Percentiles rank a stretch among this genome's conserved stretches.
These are phyloP conservation scores for Myotis brandtii DNA, from an alignment of 2,113 vertebrate species.

Conservation along the genomic window DNA sequence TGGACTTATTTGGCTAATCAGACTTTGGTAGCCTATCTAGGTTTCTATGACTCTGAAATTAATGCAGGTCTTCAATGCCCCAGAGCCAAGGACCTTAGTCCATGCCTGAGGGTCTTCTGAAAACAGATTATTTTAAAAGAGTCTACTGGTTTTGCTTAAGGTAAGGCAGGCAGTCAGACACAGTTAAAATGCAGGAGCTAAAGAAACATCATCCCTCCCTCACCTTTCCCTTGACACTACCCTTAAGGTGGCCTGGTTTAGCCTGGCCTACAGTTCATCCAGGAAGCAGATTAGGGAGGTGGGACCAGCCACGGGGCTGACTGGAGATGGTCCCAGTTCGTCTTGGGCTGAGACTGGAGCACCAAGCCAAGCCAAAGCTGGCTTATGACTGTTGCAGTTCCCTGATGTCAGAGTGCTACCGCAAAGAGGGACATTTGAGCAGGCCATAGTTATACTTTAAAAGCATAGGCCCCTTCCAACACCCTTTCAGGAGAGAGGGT, in stretches of 20 bases:
- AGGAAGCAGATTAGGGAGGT: not conserved
- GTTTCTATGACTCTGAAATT: conserved; percentile 39
- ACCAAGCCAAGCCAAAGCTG: not conserved
- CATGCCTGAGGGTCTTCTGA: conserved; percentile 33
- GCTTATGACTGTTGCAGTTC: not conserved
- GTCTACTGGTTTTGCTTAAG: conserved; percentile 41
- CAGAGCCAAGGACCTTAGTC: conserved; percentile 9
- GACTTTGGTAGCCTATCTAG: conserved; percentile 34
- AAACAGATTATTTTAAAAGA: conserved; percentile 51
- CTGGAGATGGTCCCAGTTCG: not conserved
- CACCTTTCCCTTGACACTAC: conserved; percentile 29
- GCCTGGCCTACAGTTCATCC: not conserved
- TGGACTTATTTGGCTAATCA: conserved; percentile 41
- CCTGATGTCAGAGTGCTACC: not conserved
- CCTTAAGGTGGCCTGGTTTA: conserved; percentile 21
- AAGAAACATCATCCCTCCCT: not conserved
- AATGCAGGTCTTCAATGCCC: conserved; percentile 5
- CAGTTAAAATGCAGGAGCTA: conserved; percentile 1
- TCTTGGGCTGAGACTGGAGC: not conserved
- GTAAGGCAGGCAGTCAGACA: not conserved
- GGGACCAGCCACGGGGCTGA: not conserved
- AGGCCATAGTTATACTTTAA: not conserved
- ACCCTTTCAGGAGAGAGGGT: not conserved
- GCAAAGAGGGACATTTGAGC: not conserved
- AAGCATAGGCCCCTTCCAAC: not conserved